Conservation (phyloP, 2,797 vertebrate genomes). For the Lycodopsis pacificus region DNA sequence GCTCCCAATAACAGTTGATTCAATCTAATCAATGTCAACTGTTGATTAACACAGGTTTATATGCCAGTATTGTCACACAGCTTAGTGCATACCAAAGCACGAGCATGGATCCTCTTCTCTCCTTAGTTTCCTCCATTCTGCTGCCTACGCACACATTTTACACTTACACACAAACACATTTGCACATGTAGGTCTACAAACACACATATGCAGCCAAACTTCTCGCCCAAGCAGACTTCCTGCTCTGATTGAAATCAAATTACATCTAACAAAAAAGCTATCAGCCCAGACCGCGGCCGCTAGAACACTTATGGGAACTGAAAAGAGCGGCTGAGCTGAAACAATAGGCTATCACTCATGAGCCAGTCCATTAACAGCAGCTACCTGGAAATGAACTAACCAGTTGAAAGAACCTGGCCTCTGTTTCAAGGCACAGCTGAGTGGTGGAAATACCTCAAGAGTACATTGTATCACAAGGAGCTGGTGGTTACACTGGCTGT, state of each 20-base stretch:
- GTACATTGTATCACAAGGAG: neutral
- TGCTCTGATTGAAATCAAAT: slow-evolving; percentile 39
- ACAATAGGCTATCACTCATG: slow-evolving; percentile 47
- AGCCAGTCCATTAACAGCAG: slow-evolving; percentile 49
- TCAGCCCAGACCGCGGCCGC: slow-evolving; percentile 18
- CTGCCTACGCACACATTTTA: too few relatives aligned
- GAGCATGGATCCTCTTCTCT: neutral
- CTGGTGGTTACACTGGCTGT: neutral
- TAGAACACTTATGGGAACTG: slow-evolving; percentile 56
- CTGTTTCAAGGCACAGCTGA: neutral
- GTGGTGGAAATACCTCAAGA: neutral
- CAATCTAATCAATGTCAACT: neutral
- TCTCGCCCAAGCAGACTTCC: slow-evolving; percentile 38
- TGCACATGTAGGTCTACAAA: too few relatives aligned
- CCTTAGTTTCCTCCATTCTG: too few relatives aligned
- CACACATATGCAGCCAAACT: neutral
- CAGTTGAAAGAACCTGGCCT: slow-evolving; percentile 6
- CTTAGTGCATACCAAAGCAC: neutral
- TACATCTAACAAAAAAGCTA: slow-evolving; percentile 38
- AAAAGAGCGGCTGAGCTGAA: slow-evolving; percentile 57
- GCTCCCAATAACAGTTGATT: neutral
- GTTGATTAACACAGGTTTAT: neutral
- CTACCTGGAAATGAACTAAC: slow-evolving; percentile 29
- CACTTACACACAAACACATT: too few relatives aligned
- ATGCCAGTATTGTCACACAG: neutral